phyloP scores from a whole-genome alignment of 2,888 invertebrate species.

The Lathronympha strigana region DNA sequence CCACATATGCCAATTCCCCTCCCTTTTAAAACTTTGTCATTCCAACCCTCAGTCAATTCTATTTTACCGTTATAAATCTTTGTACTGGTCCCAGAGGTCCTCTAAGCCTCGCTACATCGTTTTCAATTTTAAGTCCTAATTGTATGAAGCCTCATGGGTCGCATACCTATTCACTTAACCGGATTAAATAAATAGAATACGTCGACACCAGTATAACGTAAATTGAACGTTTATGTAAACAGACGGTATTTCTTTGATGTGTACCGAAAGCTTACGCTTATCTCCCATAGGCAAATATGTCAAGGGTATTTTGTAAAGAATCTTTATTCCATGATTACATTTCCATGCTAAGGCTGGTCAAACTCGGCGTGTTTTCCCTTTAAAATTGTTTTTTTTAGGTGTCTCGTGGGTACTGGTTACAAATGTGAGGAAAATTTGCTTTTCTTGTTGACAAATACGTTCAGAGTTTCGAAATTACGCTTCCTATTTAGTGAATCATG shows the following conservation, averaged over 20 bases:
- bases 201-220: slow-evolving; percentile 33
- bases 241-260: slow-evolving; percentile 36
- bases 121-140: slow-evolving; percentile 47
- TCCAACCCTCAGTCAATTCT: slow-evolving; percentile 12
- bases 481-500: too few relatives aligned
- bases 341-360: slow-evolving; percentile 23
- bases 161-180: slow-evolving; percentile 42
- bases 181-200: slow-evolving; percentile 41
- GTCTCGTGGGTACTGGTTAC: slow-evolving; percentile 10
- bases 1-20: slow-evolving; percentile 4
- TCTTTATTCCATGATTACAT: slow-evolving; percentile 30
- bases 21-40: slow-evolving; percentile 18
- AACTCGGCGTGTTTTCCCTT: slow-evolving; percentile 3
- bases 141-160: slow-evolving; percentile 42
- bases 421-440: slow-evolving; percentile 2
- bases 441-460: neutral
- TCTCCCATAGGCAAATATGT: slow-evolving; percentile 37
- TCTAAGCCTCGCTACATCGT: slow-evolving; percentile 41
- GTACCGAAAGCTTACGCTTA: slow-evolving; percentile 21
- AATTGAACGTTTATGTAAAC: slow-evolving; percentile 40
- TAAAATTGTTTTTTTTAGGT: slow-evolving; percentile 13
- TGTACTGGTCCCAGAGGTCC: slow-evolving; percentile 26
- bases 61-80: slow-evolving; percentile 36
- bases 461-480: neutral
- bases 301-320: slow-evolving; percentile 31